A percentile compares a stretch with the other conserved stretches of the same genome.
phyloP scores from a whole-genome alignment of 2,113 vertebrate species.

The Gopherus evgoodei region DNA sequence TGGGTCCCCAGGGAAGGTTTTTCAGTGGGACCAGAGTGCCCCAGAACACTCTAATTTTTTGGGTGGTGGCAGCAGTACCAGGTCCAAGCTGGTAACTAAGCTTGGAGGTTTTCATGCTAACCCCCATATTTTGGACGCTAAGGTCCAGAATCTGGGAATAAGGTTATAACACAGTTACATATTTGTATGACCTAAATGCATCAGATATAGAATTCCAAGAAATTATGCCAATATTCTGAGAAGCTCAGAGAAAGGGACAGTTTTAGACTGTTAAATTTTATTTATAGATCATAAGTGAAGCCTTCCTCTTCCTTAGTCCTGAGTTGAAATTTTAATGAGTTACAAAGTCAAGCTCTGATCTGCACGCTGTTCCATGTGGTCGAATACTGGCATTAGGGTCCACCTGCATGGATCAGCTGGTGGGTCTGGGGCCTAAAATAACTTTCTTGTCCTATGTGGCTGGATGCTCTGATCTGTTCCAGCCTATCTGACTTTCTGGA shows the following conservation, averaged over 20 bases:
- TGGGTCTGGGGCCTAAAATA: neutral
- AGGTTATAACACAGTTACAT: too few species aligned
- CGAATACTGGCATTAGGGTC: neutral
- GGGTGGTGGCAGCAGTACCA: too few species aligned
- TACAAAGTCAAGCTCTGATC: neutral
- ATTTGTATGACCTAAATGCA: slow-evolving; percentile 60
- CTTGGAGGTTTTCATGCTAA: too few species aligned
- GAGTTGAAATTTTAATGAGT: slow-evolving; percentile 42
- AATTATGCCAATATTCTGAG: slow-evolving; percentile 29
- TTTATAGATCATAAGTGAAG: slow-evolving; percentile 41
- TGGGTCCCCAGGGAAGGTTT: too few species aligned
- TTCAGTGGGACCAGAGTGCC: too few species aligned
- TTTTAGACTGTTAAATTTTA: slow-evolving; percentile 56
- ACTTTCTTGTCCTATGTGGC: neutral
- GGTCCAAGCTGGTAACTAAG: too few species aligned
- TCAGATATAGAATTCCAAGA: slow-evolving; percentile 31
- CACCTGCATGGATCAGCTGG: rapidly evolving
- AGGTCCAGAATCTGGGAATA: too few species aligned
- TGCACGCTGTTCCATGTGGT: neutral
- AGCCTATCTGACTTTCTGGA: neutral
- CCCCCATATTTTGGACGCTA: too few species aligned
- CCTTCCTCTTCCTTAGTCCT: neutral
- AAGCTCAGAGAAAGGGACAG: neutral
- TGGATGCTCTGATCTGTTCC: neutral
- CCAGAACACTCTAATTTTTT: too few species aligned